phyloP scores from a whole-genome alignment of 2,888 invertebrate species.

The Leptinotarsa peninsularis region DNA sequence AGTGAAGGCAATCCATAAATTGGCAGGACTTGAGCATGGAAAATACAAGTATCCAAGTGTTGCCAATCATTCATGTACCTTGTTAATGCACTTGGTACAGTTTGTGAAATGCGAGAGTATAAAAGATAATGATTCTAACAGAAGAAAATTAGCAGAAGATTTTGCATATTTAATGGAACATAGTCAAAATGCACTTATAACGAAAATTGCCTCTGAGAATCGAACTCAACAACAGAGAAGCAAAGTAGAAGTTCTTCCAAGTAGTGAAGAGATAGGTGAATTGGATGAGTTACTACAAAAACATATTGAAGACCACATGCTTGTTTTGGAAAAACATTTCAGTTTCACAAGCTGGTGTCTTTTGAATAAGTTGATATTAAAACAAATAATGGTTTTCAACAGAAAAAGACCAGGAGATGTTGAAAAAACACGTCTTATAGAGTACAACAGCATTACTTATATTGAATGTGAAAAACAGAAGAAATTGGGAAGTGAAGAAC shows the following conservation, averaged over 20 bases:
- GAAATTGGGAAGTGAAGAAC: conserved; percentile 8
- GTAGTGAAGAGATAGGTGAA: conserved; percentile 2
- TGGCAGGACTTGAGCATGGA: conserved; percentile 18
- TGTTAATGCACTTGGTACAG: conserved; percentile 1
- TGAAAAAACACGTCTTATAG: conserved; percentile 4
- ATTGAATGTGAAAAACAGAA: neutral
- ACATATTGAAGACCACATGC: neutral
- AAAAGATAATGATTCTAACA: neutral
- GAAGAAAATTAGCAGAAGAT: neutral
- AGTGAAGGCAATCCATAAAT: conserved; percentile 1
- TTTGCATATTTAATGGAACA: conserved; percentile 4
- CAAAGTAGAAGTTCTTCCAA: conserved; percentile 16
- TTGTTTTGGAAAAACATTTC: neutral
- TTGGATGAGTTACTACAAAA: conserved; percentile 9
- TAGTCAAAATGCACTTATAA: conserved; percentile 23
- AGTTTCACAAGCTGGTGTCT: conserved; percentile 5
- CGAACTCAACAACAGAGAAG: conserved; percentile 19
- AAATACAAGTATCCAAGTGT: conserved; percentile 24
- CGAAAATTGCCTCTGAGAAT: conserved; percentile 21
- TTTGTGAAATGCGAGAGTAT: neutral
- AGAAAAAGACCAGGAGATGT: conserved; percentile 16
- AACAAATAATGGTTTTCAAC: conserved; percentile 23
- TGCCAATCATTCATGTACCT: conserved; percentile 19
- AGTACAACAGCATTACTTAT: conserved; percentile 12
- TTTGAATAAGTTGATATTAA: conserved; percentile 10